phyloP scores from a whole-genome alignment of 2,888 invertebrate genomes.

The Drosophila stalkeri region DNA sequence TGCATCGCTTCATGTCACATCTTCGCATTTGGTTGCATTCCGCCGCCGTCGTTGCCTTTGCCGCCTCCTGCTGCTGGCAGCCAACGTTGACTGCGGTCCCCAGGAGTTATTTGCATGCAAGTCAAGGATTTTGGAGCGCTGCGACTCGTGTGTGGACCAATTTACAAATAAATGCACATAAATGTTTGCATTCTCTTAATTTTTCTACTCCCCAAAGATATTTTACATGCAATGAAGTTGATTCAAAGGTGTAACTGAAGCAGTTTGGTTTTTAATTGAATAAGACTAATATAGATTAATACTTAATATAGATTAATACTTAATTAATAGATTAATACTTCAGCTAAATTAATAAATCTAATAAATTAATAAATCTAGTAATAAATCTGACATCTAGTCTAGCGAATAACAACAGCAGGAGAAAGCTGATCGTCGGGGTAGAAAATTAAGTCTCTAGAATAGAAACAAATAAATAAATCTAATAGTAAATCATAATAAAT shows the following conservation, averaged over 20 bases:
- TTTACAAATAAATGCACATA: constrained; percentile 22
- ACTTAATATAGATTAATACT: too few relatives aligned
- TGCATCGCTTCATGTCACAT: constrained; percentile 80
- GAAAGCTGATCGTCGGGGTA: too few relatives aligned
- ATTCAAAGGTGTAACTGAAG: too few relatives aligned
- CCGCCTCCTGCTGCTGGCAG: constrained; percentile 31
- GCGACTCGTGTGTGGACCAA: constrained; percentile 21
- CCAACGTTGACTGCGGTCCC: background rate
- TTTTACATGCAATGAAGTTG: background rate
- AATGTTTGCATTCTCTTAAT: constrained; percentile 22
- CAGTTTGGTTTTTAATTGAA: background rate
- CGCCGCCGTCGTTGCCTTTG: constrained; percentile 1
- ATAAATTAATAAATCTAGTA: too few relatives aligned
- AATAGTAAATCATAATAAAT: too few relatives aligned
- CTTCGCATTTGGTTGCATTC: constrained; percentile 49
- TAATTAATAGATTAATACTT: too few relatives aligned
- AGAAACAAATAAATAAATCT: too few relatives aligned
- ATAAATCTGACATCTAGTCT: too few relatives aligned
- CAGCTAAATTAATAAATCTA: too few relatives aligned
- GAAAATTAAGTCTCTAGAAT: too few relatives aligned
- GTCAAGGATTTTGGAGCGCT: constrained; percentile 50
- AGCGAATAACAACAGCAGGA: too few relatives aligned
- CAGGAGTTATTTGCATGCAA: constrained; percentile 34
- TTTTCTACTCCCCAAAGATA: background rate
- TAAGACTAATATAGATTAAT: too few relatives aligned